Evolutionary conservation across 1,140 invertebrate species (phyloP).

Genomic region (Brachionus plicatilis): DNA sequence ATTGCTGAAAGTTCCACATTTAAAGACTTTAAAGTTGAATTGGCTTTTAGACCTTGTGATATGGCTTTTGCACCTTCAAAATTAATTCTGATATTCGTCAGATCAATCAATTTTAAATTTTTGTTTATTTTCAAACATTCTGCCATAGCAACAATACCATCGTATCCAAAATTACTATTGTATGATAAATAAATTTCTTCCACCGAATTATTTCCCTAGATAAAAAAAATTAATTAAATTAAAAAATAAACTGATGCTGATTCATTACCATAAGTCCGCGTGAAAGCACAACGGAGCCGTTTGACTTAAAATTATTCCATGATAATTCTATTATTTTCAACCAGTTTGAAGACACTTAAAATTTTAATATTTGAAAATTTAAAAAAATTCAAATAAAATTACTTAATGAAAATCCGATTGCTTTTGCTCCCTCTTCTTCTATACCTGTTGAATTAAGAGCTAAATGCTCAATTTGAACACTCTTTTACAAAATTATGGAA

Average conservation of each 20-base stretch:
- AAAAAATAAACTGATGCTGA: not conserved
- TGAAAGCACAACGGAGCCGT: not conserved
- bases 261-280: constrained; percentile 7
- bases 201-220: not conserved
- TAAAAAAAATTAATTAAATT: not conserved
- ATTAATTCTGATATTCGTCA: not conserved
- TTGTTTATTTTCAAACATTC: constrained; percentile 33
- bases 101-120: constrained; percentile 1
- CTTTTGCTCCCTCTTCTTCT: constrained; percentile 21
- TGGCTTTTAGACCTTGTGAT: not conserved
- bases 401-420: constrained; percentile 30
- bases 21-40: not conserved
- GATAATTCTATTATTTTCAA: constrained; percentile 22
- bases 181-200: constrained; percentile 29
- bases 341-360: constrained; percentile 27
- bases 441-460: not conserved
- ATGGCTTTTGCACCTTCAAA: not conserved
- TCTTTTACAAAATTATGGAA: not conserved
- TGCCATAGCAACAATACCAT: not conserved
- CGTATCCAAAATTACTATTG: constrained; percentile 23
- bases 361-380: not conserved
- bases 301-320: constrained; percentile 8
- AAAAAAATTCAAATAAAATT: not conserved
- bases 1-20: not conserved
- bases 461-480: not conserved